Evolutionary conservation across 2,888 invertebrate species (phyloP).

Genomic region (Drosophila putrida): DNA sequence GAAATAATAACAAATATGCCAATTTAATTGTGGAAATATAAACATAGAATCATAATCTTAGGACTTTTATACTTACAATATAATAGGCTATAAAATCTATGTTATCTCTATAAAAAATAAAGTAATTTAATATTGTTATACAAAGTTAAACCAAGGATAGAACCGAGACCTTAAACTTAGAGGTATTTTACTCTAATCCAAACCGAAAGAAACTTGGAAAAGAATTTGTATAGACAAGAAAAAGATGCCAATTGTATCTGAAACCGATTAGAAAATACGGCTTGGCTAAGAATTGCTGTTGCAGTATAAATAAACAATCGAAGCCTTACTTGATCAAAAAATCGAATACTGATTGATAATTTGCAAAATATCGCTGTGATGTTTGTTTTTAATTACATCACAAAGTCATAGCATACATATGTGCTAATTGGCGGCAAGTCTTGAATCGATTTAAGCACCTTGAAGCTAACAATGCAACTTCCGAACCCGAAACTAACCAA

Average conservation of each 20-base stretch:
- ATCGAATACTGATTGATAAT: background rate
- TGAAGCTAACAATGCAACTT: conserved; percentile 29
- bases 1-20: too few species aligned
- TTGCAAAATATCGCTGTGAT: background rate
- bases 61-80: too few species aligned
- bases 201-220: too few species aligned
- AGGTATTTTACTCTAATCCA: too few species aligned
- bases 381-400: conserved; percentile 4
- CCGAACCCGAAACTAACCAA: conserved; percentile 17
- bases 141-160: too few species aligned
- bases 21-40: too few species aligned
- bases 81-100: too few species aligned
- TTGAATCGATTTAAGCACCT: conserved; percentile 6
- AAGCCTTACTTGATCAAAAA: background rate
- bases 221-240: too few species aligned
- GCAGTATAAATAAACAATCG: background rate
- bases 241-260: background rate
- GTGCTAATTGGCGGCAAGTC: conserved; percentile 18
- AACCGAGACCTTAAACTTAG: too few species aligned
- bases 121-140: too few species aligned
- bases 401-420: conserved; percentile 20
- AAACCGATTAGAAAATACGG: background rate
- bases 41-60: too few species aligned
- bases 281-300: background rate
- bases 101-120: too few species aligned